These are phyloP conservation scores for Himalopsyche phryganea DNA, from an alignment of 1,140 invertebrate species.

Conservation along the genomic window DNA sequence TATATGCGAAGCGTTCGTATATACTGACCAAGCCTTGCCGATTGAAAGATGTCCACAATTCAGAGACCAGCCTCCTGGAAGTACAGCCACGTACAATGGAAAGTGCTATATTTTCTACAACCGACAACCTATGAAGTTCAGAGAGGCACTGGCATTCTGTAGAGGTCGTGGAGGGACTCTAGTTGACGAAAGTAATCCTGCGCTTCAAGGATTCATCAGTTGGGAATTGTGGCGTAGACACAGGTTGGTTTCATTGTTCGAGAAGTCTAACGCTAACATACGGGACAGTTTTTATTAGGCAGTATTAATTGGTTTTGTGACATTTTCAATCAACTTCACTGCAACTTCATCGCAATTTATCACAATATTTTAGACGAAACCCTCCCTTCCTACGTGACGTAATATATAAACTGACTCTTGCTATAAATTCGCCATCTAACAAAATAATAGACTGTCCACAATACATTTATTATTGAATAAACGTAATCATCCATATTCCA, in stretches of 20 bases:
- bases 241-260: slow-evolving; percentile 49
- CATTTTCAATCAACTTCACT: too few species aligned
- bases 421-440: too few species aligned
- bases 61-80: slow-evolving; percentile 86
- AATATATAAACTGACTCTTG: too few species aligned
- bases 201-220: slow-evolving; percentile 88
- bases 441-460: too few species aligned
- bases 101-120: slow-evolving; percentile 97
- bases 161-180: slow-evolving; percentile 74
- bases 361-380: too few species aligned
- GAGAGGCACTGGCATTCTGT: slow-evolving; percentile 79
- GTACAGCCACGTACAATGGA: slow-evolving; percentile 90
- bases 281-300: too few species aligned
- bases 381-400: too few species aligned
- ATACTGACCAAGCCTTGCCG: slow-evolving; percentile 90
- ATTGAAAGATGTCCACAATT: slow-evolving; percentile 92
- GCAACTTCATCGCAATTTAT: too few species aligned
- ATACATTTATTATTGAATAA: too few species aligned
- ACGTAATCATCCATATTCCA: too few species aligned
- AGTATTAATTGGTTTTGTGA: too few species aligned
- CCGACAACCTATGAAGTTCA: slow-evolving; percentile 76
- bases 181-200: slow-evolving; percentile 91
- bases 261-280: too few species aligned
- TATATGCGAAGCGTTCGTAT: slow-evolving; percentile 94
- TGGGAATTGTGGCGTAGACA: slow-evolving; percentile 92